phyloP scores from a whole-genome alignment of 1,140 invertebrate species.

The Cephus cinctus region DNA sequence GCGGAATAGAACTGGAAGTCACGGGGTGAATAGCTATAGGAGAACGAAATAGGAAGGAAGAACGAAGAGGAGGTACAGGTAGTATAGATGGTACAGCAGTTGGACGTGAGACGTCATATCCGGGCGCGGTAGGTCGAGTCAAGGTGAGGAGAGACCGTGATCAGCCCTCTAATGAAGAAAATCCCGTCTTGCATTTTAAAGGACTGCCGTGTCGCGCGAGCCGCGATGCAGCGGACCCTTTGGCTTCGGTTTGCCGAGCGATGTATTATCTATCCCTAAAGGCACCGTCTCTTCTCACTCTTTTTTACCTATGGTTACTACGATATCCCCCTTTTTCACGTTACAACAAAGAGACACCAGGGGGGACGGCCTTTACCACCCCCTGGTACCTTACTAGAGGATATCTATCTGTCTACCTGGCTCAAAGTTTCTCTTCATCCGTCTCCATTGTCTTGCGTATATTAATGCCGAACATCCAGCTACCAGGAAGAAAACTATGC shows the following conservation, averaged over 20 bases:
- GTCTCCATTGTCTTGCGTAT: conserved; percentile 63
- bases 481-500: conserved; percentile 65
- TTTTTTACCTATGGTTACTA: too few species aligned
- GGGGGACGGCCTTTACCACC: background rate
- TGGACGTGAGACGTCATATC: conserved; percentile 30
- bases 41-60: too few species aligned
- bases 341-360: too few species aligned
- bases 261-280: too few species aligned
- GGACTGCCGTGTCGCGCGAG: conserved; percentile 13
- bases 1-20: too few species aligned
- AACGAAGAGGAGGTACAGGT: too few species aligned
- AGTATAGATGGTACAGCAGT: too few species aligned
- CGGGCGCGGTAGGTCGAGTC: conserved; percentile 38
- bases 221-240: background rate
- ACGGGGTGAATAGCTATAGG: too few species aligned
- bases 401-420: conserved; percentile 51
- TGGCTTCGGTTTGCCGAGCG: background rate
- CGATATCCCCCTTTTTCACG: too few species aligned
- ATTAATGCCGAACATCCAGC: conserved; percentile 64
- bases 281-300: too few species aligned
- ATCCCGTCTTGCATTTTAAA: conserved; percentile 36
- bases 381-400: background rate
- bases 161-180: conserved; percentile 38
- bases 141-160: conserved; percentile 39
- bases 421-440: conserved; percentile 60